Evolutionary conservation across 2,797 vertebrate genomes (phyloP), one percentile per base, ranked within the genome.

Genomic region (Syngnathus acus): DNA sequence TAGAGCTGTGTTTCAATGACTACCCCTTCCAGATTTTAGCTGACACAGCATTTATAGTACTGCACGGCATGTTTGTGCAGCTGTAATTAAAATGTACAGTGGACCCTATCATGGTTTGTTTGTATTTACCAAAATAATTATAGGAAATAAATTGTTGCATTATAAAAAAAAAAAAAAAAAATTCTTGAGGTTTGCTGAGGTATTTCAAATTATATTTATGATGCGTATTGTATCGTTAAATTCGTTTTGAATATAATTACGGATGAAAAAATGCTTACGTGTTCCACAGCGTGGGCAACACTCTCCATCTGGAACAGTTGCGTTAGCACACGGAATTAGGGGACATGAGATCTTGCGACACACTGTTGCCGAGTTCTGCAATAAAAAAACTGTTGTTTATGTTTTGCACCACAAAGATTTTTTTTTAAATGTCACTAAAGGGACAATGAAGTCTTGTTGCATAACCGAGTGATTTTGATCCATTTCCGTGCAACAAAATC

Each of bases 311-410:
- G 95, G 95, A 76, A 99, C 92, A 0, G 95, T 97, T 71, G 95
- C 95, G 8, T 98, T 98, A 68, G 93, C 92, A 66, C 97, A 99
- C 69, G 95, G 93, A 84, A 99, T 94, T 69, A 97, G 89, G 23
- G 97, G 97, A 68, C 97, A 99, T 76, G 95, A 97, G 71, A 97
- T 95, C 75, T 98, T 95, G 72, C 94, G 95, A 78, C 97, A 99
- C 77, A 98, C 92, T 9, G 94, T 98, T 51, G 94, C 94, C 47
- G 97, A 97, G 70, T 98, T 95, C 97, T 99, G 70, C 16, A 82
- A 68, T 45, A 17, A 26, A 3, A 62, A n/a, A 26, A 3, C 26
- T 62, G 0, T 62, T 45, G 7, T 21, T 23, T 45, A 16, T 26
- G 6, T 21, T 13, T 61, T 23, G 32, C 13, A 6, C 23, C 2